These are phyloP conservation scores for Lamellibrachia satsuma DNA, from an alignment of 2,888 invertebrate genomes.

Conservation along the genomic window DNA sequence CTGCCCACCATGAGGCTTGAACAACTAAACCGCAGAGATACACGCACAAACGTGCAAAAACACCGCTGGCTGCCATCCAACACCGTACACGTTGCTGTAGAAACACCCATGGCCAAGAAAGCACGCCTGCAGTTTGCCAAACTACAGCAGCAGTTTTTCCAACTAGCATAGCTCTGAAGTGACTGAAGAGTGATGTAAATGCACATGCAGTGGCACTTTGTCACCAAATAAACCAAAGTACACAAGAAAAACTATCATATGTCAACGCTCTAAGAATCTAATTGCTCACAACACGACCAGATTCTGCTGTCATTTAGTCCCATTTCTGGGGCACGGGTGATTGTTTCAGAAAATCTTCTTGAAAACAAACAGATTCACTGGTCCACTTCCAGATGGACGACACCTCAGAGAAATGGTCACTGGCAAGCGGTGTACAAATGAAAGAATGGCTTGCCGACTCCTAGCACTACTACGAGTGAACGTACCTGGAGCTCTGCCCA, in stretches of 20 bases:
- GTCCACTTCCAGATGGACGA: background rate
- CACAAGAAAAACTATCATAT: background rate
- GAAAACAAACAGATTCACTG: background rate
- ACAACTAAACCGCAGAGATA: background rate
- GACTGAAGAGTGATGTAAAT: background rate
- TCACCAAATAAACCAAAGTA: background rate
- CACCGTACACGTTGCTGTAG: background rate
- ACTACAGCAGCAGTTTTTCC: background rate
- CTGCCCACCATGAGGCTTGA: background rate
- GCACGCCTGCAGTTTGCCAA: background rate
- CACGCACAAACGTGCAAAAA: background rate
- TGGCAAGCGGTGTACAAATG: background rate
- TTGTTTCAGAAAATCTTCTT: background rate
- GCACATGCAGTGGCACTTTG: background rate
- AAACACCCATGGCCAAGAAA: background rate
- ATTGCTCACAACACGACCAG: background rate
- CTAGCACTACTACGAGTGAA: background rate
- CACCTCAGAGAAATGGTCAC: background rate
- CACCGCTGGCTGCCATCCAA: background rate
- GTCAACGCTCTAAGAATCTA: background rate
- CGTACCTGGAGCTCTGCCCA: slow-evolving; percentile 51
- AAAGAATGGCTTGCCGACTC: background rate
- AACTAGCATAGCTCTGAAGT: background rate
- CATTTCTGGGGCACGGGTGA: background rate
- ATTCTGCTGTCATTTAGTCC: background rate